Base-by-base conservation (phyloP, 2,888 invertebrate genomes). In the Sepioteuthis lessoniana region DNA sequence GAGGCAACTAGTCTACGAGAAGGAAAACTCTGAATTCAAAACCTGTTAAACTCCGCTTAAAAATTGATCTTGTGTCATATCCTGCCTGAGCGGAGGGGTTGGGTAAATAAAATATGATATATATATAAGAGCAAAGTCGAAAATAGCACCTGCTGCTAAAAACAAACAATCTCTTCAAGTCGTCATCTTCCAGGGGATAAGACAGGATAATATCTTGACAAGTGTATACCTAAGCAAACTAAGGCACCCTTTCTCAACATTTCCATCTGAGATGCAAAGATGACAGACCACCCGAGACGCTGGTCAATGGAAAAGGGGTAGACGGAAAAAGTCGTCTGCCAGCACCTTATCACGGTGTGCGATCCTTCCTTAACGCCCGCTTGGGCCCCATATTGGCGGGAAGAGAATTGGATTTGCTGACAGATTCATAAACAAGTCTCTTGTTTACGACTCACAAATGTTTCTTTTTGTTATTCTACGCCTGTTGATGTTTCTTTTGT, bases 401-500 rank as follows among this genome's bases (percentile, higher is more conserved):
- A 76, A 76, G n/a, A n/a, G n/a, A 76, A 76, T 55, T 76, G 76
- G n/a, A 76, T 76, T 35, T 76, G 76, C 76, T 76, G 76, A 76
- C 76, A n/a, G 76, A n/a, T 76, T 76, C 76, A 76, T 76, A 76
- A 76, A 76, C 76, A 76, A 76, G 13, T 16, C n/a, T 76, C 13
- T 76, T 76, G 76, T 76, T 76, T 76, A 76, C 76, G 76, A 76
- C 13, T 76, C 35, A 76, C n/a, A 10, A 76, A 1, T 7, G 21
- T 25, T 21, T 76, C 25, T 19, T n/a, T n/a, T 76, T 60, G 60
- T 28, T 31, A 31, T 25, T 28, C 25, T 5, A n/a, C 13, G n/a
- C n/a, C 19, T 13, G 76, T n/a, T n/a, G 76, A 31, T 76, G 76
- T 13, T 76, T 31, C 31, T 76, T 10, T 76, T n/a, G n/a, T 35